Conservation (phyloP, 1,140 invertebrate species). For the Prorops nasuta region DNA sequence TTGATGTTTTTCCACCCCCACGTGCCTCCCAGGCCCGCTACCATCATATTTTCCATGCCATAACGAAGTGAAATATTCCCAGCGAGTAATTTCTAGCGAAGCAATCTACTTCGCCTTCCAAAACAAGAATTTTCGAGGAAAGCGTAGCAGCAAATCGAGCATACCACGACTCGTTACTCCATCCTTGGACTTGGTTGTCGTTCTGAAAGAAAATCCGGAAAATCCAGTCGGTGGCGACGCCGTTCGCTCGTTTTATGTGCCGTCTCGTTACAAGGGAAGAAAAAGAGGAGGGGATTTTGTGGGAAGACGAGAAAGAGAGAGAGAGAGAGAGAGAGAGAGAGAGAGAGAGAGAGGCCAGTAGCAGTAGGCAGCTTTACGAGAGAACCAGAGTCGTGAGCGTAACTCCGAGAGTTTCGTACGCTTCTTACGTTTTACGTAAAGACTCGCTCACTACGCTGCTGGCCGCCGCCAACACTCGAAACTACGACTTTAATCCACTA, state of each 20-base stretch:
- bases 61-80: no score
- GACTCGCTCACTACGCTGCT: no score
- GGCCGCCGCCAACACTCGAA: no score
- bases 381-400: conserved; percentile 17
- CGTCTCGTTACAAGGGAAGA: neutral
- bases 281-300: neutral
- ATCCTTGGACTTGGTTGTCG: conserved; percentile 14
- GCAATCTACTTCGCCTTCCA: neutral
- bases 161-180: neutral
- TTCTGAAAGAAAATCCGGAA: conserved; percentile 24
- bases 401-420: no score
- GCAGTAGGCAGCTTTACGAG: neutral
- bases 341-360: conserved; percentile 1
- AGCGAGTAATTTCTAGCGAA: neutral
- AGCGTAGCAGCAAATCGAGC: conserved; percentile 1
- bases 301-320: neutral
- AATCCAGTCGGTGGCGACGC: conserved; percentile 26
- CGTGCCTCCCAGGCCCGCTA: no score
- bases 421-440: no score
- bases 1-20: no score
- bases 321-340: conserved; percentile 1
- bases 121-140: neutral
- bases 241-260: conserved; percentile 11
- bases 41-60: no score
- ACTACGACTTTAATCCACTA: no score